Evolutionary conservation across 2,797 vertebrate genomes (phyloP).

Genomic region (Octomys mimax): DNA sequence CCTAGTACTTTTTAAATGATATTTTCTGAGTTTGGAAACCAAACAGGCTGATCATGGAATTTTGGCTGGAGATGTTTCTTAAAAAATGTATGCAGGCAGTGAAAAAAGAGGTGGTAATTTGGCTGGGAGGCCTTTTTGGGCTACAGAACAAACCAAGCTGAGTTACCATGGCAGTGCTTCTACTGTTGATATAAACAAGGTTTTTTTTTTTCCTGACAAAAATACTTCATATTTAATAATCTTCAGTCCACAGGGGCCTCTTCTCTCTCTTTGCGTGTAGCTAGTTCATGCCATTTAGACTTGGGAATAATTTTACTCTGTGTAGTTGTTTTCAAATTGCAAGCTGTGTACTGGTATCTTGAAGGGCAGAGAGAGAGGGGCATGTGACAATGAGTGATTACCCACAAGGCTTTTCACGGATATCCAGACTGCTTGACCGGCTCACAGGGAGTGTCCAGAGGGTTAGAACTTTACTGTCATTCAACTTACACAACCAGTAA

Average conservation of each 20-base stretch:
- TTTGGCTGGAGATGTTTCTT: conserved; percentile 76
- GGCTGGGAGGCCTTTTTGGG: conserved; percentile 59
- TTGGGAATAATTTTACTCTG: conserved; percentile 54
- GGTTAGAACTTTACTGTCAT: not conserved
- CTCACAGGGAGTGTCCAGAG: not conserved
- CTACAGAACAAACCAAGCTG: conserved; percentile 58
- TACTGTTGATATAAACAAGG: conserved; percentile 81
- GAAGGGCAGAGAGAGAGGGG: not conserved
- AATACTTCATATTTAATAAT: conserved; percentile 82
- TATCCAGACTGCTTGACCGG: not conserved
- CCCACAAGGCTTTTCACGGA: not conserved
- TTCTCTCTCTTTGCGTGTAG: conserved; percentile 33
- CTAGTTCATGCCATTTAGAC: conserved; percentile 58
- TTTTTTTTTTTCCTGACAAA: conserved; percentile 77
- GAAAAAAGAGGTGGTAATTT: conserved; percentile 70
- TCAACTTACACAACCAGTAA: not conserved
- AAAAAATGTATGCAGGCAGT: conserved; percentile 75
- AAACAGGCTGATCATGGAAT: conserved; percentile 81
- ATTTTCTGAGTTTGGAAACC: conserved; percentile 80
- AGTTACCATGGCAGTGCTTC: conserved; percentile 72
- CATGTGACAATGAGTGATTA: not conserved
- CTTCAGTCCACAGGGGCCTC: conserved; percentile 71
- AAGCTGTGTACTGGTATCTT: not conserved
- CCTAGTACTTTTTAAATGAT: conserved; percentile 72
- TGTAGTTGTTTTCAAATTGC: conserved; percentile 39